These are phyloP conservation scores for Rhynchonycteris naso DNA, from an alignment of 2,797 vertebrate species.

Conservation along the genomic window DNA sequence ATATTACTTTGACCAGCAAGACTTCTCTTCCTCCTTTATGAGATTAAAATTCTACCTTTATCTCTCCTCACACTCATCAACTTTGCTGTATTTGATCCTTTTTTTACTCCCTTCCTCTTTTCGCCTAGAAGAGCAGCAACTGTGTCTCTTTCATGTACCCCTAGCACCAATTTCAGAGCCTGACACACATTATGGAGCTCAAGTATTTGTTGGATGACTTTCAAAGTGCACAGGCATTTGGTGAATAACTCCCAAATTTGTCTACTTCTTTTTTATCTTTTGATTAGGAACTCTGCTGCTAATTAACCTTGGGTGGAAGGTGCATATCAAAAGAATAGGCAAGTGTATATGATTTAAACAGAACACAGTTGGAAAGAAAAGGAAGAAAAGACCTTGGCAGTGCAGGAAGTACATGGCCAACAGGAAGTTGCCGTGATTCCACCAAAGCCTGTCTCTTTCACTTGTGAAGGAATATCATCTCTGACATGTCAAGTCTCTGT, in stretches of 20 bases:
- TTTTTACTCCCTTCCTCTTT: neutral
- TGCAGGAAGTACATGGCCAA: neutral
- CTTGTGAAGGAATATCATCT: neutral
- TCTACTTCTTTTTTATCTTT: neutral
- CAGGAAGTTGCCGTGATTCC: neutral
- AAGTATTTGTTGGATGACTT: neutral
- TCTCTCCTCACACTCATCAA: fast-evolving
- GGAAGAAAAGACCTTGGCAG: neutral
- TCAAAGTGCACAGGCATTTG: neutral
- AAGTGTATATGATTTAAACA: neutral
- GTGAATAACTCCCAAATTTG: neutral
- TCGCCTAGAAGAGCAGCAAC: neutral
- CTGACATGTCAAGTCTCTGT: neutral
- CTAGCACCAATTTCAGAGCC: neutral
- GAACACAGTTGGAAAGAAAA: neutral
- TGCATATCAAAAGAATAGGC: neutral
- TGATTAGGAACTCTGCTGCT: neutral
- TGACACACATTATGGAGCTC: neutral
- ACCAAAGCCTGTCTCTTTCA: neutral
- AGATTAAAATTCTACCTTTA: neutral
- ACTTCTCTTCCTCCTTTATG: neutral
- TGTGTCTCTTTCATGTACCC: neutral
- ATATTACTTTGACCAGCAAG: neutral
- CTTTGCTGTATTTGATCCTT: neutral
- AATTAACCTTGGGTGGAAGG: neutral